A percentile compares a stretch with the other conserved stretches of the same genome.
phyloP scores from a whole-genome alignment of 2,888 invertebrate species.

The Axea sp. region DNA sequence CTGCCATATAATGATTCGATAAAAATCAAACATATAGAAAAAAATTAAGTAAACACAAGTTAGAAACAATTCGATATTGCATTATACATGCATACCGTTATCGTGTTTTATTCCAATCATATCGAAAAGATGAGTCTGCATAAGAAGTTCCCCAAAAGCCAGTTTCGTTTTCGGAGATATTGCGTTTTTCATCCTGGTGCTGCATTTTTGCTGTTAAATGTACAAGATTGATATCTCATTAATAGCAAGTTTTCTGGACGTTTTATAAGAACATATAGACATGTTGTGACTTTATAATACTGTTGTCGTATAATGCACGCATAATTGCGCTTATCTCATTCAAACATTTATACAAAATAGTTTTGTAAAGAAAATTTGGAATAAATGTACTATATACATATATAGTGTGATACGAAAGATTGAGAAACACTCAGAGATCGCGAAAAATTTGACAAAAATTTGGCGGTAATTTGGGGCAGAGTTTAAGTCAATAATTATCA shows the following conservation, averaged over 20 bases:
- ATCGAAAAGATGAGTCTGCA: conserved; percentile 4
- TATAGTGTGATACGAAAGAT: too few relatives aligned
- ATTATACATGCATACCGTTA: conserved; percentile 31
- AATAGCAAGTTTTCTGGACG: conserved; percentile 42
- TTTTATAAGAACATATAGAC: conserved; percentile 18
- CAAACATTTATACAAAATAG: too few relatives aligned
- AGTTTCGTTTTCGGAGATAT: conserved; percentile 9
- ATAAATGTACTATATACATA: too few relatives aligned
- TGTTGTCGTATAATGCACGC: too few relatives aligned
- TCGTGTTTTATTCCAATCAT: conserved; percentile 54
- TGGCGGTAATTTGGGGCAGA: too few relatives aligned
- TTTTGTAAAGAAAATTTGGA: too few relatives aligned
- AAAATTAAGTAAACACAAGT: conserved; percentile 10
- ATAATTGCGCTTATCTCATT: too few relatives aligned
- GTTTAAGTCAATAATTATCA: too few relatives aligned
- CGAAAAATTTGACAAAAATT: too few relatives aligned
- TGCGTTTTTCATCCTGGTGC: conserved; percentile 3
- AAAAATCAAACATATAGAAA: too few relatives aligned
- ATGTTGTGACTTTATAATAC: conserved; percentile 25
- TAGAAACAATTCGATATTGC: conserved; percentile 11
- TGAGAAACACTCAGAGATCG: too few relatives aligned
- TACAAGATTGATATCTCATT: conserved; percentile 46
- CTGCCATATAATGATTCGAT: too few relatives aligned
- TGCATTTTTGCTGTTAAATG: conserved; percentile 5
- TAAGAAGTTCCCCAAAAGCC: conserved; percentile 22